Evolutionary conservation across 2,888 invertebrate species (phyloP).

Genomic region (Hypsopygia costalis): DNA sequence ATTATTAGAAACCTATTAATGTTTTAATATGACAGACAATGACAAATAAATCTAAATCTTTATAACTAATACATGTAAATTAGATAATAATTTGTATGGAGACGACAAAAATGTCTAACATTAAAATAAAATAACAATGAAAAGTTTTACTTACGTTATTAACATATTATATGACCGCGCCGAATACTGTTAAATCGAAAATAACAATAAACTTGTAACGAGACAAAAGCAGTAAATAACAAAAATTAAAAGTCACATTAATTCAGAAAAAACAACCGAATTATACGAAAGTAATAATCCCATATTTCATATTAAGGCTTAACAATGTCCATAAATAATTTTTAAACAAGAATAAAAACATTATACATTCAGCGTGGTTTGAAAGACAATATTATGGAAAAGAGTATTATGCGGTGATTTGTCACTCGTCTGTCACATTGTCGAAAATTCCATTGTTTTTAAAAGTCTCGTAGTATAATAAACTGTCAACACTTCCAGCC

Average conservation of each 20-base stretch:
- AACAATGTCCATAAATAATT: slow-evolving; percentile 48
- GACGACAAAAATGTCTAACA: not conserved
- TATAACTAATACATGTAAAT: too few species aligned
- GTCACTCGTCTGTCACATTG: slow-evolving; percentile 56
- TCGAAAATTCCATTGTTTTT: slow-evolving; percentile 54
- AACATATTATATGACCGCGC: not conserved
- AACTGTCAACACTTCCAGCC: slow-evolving; percentile 58
- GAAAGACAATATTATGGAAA: slow-evolving; percentile 10
- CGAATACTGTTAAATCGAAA: not conserved
- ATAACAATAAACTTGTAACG: slow-evolving; percentile 28
- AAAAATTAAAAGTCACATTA: slow-evolving; percentile 54
- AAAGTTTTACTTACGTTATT: not conserved
- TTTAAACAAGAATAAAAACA: slow-evolving; percentile 38
- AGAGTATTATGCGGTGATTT: slow-evolving; percentile 42
- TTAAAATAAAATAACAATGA: not conserved
- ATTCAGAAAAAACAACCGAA: slow-evolving; percentile 45
- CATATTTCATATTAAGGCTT: slow-evolving; percentile 54
- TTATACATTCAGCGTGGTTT: slow-evolving; percentile 12
- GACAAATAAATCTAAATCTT: too few species aligned
- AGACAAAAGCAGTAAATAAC: slow-evolving; percentile 67
- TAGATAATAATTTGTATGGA: too few species aligned
- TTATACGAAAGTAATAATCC: slow-evolving; percentile 53
- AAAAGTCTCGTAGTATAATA: slow-evolving; percentile 48
- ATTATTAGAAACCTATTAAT: not conserved
- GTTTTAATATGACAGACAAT: not conserved